Evolutionary conservation across 2,888 invertebrate species (phyloP).

Genomic region (Chaetogeoica ovagalla): DNA sequence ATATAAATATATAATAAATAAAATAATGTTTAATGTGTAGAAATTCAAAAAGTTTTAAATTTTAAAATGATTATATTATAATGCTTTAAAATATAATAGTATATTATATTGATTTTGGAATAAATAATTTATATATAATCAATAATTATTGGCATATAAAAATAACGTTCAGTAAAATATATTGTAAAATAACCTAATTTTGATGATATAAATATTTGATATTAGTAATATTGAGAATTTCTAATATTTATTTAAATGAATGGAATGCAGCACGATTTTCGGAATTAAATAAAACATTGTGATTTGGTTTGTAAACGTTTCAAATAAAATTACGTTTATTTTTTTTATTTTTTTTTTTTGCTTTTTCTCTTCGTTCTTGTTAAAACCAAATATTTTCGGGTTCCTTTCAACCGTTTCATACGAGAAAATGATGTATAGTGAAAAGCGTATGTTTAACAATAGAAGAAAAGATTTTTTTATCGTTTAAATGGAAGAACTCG

Average conservation of each 20-base stretch:
- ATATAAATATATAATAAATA: too few species aligned
- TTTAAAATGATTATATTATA: too few species aligned
- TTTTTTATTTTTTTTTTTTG: too few species aligned
- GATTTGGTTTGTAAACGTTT: background rate
- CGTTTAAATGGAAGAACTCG: background rate
- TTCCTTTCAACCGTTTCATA: background rate
- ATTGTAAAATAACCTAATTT: background rate
- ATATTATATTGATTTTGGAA: too few species aligned
- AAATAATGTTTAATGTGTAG: too few species aligned
- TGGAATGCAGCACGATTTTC: background rate
- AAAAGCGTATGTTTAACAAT: background rate
- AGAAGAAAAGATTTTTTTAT: slow-evolving; percentile 7
- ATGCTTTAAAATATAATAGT: too few species aligned
- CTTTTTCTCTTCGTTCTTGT: background rate
- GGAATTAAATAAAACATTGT: background rate
- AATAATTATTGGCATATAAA: too few species aligned
- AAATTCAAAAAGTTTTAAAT: too few species aligned
- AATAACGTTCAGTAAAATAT: too few species aligned
- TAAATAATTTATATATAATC: too few species aligned
- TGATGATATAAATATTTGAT: background rate
- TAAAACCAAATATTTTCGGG: background rate
- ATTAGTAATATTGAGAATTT: background rate
- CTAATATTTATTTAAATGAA: background rate
- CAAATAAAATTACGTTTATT: background rate
- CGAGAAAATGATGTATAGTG: background rate